These are phyloP conservation scores for Psittacula echo DNA, from an alignment of 2,797 vertebrate species.

Conservation along the genomic window DNA sequence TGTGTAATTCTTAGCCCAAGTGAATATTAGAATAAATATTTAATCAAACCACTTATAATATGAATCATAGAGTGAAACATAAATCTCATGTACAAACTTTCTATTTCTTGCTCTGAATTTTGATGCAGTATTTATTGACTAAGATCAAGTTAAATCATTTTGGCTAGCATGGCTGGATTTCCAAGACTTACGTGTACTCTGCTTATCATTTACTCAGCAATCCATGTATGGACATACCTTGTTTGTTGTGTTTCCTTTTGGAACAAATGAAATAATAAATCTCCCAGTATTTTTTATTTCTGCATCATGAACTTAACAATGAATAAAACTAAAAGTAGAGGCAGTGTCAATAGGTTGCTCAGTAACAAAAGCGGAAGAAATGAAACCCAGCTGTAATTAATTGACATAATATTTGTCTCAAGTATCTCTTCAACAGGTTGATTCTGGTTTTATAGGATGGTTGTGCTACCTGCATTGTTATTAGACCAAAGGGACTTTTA, in stretches of 20 bases:
- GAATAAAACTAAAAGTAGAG: neutral
- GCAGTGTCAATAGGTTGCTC: neutral
- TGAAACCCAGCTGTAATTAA: neutral
- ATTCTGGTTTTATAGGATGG: neutral
- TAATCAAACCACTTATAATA: conserved; percentile 67
- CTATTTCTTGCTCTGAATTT: conserved; percentile 56
- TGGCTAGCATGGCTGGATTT: conserved; percentile 38
- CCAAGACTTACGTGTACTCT: neutral
- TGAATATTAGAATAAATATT: conserved; percentile 75
- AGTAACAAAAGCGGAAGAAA: neutral
- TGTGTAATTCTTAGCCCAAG: conserved; percentile 61
- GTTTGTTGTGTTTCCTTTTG: neutral
- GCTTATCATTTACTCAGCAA: neutral
- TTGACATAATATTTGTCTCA: neutral
- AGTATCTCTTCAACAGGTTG: neutral
- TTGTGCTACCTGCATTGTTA: neutral
- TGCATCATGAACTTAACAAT: neutral
- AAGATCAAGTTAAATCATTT: conserved; percentile 51
- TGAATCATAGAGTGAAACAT: conserved; percentile 62
- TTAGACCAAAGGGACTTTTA: neutral
- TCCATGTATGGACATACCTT: neutral
- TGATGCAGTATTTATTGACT: conserved; percentile 68
- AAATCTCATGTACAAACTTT: conserved; percentile 72
- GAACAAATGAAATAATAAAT: neutral
- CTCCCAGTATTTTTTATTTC: neutral